phyloP scores from a whole-genome alignment of 2,797 vertebrate genomes.

The Bovichtus variegatus region DNA sequence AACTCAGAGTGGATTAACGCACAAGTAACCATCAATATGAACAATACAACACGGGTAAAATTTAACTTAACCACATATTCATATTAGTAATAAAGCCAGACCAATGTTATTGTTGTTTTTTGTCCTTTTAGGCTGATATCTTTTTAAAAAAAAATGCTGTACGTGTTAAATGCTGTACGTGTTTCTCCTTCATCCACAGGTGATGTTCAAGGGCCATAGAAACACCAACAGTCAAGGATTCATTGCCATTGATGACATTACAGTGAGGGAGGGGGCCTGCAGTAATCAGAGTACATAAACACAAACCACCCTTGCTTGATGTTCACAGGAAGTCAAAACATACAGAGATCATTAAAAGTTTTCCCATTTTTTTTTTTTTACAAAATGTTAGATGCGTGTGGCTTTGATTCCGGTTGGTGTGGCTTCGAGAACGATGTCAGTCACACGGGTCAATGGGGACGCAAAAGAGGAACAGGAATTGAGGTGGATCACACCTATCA shows the following conservation, averaged over 20 bases:
- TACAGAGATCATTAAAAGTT: neutral
- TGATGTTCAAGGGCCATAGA: conserved; percentile 75
- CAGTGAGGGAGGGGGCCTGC: conserved; percentile 77
- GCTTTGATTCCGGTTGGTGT: conserved; percentile 82
- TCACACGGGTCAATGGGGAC: conserved; percentile 70
- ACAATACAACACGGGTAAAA: conserved; percentile 63
- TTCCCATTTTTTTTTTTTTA: neutral
- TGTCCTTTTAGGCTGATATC: neutral
- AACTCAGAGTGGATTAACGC: conserved; percentile 78
- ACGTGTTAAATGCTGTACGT: neutral
- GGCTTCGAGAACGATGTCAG: conserved; percentile 68
- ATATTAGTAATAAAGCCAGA: neutral
- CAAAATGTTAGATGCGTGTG: conserved; percentile 82
- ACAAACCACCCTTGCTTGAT: neutral
- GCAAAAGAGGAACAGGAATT: conserved; percentile 57
- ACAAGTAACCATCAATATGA: conserved; percentile 72
- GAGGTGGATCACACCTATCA: conserved; percentile 82
- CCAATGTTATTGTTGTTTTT: neutral
- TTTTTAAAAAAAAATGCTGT: too few relatives aligned
- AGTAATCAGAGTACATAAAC: conserved; percentile 64
- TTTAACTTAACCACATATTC: neutral
- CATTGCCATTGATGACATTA: conserved; percentile 85
- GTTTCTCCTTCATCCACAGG: conserved; percentile 48
- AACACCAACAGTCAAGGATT: conserved; percentile 74
- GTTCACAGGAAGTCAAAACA: neutral